A percentile compares a stretch with the other conserved stretches of the same genome.
Evolutionary conservation across 2,113 vertebrate species (phyloP).

Genomic region (Brachyhypopomus occidentalis): DNA sequence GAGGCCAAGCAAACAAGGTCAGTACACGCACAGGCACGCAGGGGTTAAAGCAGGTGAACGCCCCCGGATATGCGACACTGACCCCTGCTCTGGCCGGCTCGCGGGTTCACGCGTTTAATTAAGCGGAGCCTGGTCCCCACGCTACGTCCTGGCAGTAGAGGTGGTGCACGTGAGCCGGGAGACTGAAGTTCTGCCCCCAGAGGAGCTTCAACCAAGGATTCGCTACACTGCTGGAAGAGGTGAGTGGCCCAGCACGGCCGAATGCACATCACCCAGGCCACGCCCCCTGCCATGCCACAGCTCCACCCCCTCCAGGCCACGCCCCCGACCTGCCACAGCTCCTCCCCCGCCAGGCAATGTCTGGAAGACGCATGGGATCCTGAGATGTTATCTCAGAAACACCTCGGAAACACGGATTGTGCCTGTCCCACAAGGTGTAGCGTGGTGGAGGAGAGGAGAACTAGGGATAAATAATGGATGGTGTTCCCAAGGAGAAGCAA

Average conservation of each 20-base stretch:
- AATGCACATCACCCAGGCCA: constrained; percentile 59
- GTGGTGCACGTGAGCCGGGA: too few species aligned
- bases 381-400: constrained; percentile 30
- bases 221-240: constrained; percentile 36
- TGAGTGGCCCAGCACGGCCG: constrained; percentile 45
- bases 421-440: constrained; percentile 58
- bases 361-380: constrained; percentile 49
- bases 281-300: neutral
- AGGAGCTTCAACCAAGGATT: constrained; percentile 28
- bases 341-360: constrained; percentile 38
- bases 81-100: constrained; percentile 65
- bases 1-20: constrained; percentile 15
- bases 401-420: constrained; percentile 64
- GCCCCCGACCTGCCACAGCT: too few species aligned
- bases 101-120: constrained; percentile 72
- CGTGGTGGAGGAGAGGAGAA: constrained; percentile 41
- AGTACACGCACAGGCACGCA: constrained; percentile 19
- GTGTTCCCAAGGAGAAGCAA: constrained; percentile 47
- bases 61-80: constrained; percentile 63
- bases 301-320: too few species aligned
- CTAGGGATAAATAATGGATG: constrained; percentile 68
- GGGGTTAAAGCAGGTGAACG: constrained; percentile 60
- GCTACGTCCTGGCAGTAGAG: too few species aligned
- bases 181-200: constrained; percentile 48
- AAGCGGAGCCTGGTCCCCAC: too few species aligned